Evolutionary conservation across 2,797 vertebrate species (phyloP), one percentile per base, ranked within the genome.

Genomic region (Coregonus sp.): DNA sequence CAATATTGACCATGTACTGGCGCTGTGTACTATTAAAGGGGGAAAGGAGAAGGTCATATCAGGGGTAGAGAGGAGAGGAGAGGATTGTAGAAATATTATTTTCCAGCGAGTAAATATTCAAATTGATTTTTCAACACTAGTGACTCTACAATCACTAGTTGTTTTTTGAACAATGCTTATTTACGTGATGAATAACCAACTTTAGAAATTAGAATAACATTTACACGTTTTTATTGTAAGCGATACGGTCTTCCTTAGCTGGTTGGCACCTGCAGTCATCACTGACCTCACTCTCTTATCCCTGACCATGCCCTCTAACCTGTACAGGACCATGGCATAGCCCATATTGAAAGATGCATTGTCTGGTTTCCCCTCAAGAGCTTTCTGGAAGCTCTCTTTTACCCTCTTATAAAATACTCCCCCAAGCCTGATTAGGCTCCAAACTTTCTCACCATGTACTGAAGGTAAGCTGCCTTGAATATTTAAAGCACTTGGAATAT

Each of bases 391-490:
- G 59, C 86, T 92, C 2, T 86, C 25, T 70, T 83, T 89, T 0
- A 89, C 88, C 16, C 75, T 76, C 3, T 82, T 77, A 18, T 84
- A 87, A 9, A 78, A 82, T 2, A 20, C 79, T 35, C 20, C 76
- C 37, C 89, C 86, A 5, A 86, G 84, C 14, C 83, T 84, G 1
- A 92, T 40, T 35, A 85, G 78, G 4, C 88, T 87, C 93, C 92
- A 94, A 1, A 82, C 72, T 35, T 74, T 92, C 47, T 93, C 91
- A 29, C 77, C 83, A 33, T 91, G 76, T n/a, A 93, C n/a, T 65
- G 87, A 77, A 0, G 91, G 86, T 68, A 87, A 82, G 33, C 73
- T 80, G 5, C 85, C 78, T 1, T 87, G 89, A 54, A 89, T 86
- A 2, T 66, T 33, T 16, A 75, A 65, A 25, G 86, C 84, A 72